A percentile compares a stretch with the other conserved stretches of the same genome.
Conservation (phyloP, 2,888 invertebrate genomes). For the Drosophila yooni region DNA sequence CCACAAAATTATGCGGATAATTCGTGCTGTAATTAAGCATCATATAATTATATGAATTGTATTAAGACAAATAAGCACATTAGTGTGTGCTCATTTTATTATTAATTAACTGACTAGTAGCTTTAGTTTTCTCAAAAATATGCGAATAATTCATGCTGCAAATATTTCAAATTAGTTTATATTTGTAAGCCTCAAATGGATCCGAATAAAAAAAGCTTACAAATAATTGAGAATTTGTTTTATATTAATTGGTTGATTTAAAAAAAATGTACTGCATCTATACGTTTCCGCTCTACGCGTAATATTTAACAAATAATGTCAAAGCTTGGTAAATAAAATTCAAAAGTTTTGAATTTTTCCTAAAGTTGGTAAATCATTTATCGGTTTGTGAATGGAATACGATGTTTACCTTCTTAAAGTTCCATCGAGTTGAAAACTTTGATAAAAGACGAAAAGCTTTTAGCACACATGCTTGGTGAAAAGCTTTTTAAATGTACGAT, state of each 20-base stretch:
- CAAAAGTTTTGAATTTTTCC: neutral
- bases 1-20: neutral
- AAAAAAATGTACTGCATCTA: neutral
- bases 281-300: neutral
- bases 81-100: conserved; percentile 2
- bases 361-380: neutral
- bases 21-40: conserved; percentile 17
- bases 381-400: neutral
- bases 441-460: conserved; percentile 9
- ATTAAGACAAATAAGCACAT: neutral
- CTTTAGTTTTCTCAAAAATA: neutral
- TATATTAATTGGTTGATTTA: neutral
- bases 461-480: neutral
- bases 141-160: neutral
- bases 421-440: neutral
- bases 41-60: too few species aligned
- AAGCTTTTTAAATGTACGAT: neutral
- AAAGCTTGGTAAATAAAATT: neutral
- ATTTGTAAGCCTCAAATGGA: neutral
- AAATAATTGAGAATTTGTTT: neutral
- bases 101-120: conserved; percentile 2
- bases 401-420: neutral
- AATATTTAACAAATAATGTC: neutral
- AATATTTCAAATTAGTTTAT: neutral
- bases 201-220: neutral